Evolutionary conservation across 1,140 invertebrate genomes (phyloP), one percentile per base, ranked within the genome.

Genomic region (Scaptomyza pallida): DNA sequence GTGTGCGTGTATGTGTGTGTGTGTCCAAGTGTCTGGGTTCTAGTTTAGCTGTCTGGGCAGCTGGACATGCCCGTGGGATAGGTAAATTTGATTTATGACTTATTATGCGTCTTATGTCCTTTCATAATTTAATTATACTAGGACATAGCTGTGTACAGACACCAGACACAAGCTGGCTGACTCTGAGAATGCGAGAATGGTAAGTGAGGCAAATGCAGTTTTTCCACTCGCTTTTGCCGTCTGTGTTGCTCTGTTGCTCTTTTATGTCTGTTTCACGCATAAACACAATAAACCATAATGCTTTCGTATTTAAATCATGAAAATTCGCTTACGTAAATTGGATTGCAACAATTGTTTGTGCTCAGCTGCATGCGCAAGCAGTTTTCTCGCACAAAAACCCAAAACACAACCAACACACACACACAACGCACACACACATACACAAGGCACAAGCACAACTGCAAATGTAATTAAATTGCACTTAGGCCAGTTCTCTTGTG

Each of bases 51-150:
- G 61, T 16, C 26, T 65, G 63, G 63, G 45, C 33, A 44, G 70
- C 65, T 75, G 13, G 56, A 40, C 30, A 40, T 47, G 30, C 81
- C 83, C 65, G 62, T 89, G 78, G 80, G 86, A 89, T 79, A 89
- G 78, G 81, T 86, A 90, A 90, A 90, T 90, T 90, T 90, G 88
- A 90, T 90, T 90, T 90, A 90, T 90, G 88, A 90, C 88, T 89
- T 90, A 88, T 90, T 90, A 90, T 90, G 88, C 82, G 82, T 90
- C 88, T 90, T 90, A 90, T 90, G 88, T 90, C 88, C 78, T 83
- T 82, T 89, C 88, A 90, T 90, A 90, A 90, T 90, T 90, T 83
- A 90, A 90, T 90, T 90, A 90, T 90, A 83, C 62, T 55, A 86
- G 85, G 72, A 86, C 82, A 72, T 56, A 56, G 60, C 50, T 47